A percentile compares a stretch with the other conserved stretches of the same genome.
These are phyloP conservation scores for Apis mellifera DNA, from an alignment of 1,140 invertebrate genomes.

Conservation along the genomic window DNA sequence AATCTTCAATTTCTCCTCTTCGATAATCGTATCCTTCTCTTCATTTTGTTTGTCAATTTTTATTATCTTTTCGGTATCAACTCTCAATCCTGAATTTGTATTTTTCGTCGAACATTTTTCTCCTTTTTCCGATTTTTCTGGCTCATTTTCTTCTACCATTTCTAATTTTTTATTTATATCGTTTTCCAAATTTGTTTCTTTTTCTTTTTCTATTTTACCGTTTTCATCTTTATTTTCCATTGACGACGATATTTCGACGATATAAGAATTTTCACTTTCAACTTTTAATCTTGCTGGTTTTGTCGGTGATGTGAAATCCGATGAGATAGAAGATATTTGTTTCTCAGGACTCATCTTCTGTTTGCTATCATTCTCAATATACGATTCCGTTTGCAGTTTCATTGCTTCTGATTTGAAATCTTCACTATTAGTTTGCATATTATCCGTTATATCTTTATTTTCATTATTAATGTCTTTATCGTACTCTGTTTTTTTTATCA, in stretches of 20 bases:
- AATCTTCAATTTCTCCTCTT: slow-evolving; percentile 37
- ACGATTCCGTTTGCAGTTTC: background rate
- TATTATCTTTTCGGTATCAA: slow-evolving; percentile 53
- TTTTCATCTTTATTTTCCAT: slow-evolving; percentile 29
- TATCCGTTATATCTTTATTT: background rate
- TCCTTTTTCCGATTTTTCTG: background rate
- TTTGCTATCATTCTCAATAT: background rate
- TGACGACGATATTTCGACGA: background rate
- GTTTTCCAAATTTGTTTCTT: background rate
- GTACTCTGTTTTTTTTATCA: background rate
- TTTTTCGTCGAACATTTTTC: slow-evolving; percentile 41
- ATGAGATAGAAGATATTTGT: slow-evolving; percentile 13
- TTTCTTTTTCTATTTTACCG: slow-evolving; percentile 5
- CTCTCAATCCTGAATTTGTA: slow-evolving; percentile 53
- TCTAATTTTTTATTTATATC: background rate
- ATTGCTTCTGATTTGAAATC: background rate
- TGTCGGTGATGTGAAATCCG: slow-evolving; percentile 57
- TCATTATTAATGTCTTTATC: background rate
- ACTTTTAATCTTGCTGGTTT: slow-evolving; percentile 69
- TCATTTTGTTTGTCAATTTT: slow-evolving; percentile 44
- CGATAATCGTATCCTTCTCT: slow-evolving; percentile 33
- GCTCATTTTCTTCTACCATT: slow-evolving; percentile 10
- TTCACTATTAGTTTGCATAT: background rate
- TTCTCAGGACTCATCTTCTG: slow-evolving; percentile 34
- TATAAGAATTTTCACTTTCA: slow-evolving; percentile 40